phyloP scores from a whole-genome alignment of 1,140 invertebrate species.

The Ruditapes philippinarum region DNA sequence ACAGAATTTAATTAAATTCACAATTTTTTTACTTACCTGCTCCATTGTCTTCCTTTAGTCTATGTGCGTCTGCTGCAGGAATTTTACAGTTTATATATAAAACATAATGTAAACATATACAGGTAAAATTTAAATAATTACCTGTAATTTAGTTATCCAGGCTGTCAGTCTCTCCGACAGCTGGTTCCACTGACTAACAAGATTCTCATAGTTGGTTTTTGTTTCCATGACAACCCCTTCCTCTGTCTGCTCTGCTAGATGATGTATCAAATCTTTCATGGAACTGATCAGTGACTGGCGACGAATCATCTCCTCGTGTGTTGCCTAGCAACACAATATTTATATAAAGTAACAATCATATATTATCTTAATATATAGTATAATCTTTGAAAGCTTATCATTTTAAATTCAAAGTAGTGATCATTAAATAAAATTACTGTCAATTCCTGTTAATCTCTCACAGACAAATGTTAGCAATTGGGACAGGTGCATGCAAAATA shows the following conservation, averaged over 20 bases:
- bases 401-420: too few species aligned
- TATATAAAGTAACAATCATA: too few species aligned
- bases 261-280: constrained; percentile 88
- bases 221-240: constrained; percentile 80
- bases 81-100: background rate
- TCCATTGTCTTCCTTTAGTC: background rate
- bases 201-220: constrained; percentile 71
- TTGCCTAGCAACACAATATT: too few species aligned
- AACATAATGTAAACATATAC: too few species aligned
- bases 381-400: too few species aligned
- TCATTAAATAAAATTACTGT: too few species aligned
- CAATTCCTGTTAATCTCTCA: too few species aligned
- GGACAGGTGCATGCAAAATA: too few species aligned
- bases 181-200: constrained; percentile 75
- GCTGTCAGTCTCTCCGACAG: constrained; percentile 76
- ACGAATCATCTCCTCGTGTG: constrained; percentile 90
- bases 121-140: constrained; percentile 25
- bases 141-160: constrained; percentile 73
- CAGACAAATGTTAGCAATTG: too few species aligned
- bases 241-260: constrained; percentile 87
- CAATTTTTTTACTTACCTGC: background rate
- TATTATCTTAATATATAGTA: too few species aligned
- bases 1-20: too few species aligned
- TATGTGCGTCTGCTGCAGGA: background rate
- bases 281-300: constrained; percentile 89